Conservation (phyloP, 2,113 vertebrate species). For the Eublepharis macularius region DNA sequence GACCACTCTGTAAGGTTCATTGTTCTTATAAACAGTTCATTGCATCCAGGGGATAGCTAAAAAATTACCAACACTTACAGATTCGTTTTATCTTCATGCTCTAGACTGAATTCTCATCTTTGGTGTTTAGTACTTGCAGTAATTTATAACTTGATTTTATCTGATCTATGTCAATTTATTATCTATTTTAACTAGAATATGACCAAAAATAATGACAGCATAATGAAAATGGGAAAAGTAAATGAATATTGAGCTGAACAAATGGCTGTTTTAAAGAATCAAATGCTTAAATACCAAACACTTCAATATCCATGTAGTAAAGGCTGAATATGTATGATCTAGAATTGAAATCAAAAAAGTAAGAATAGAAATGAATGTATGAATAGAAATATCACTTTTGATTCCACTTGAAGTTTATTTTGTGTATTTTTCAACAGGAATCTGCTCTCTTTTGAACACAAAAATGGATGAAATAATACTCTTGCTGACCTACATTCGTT, state of each 20-base stretch:
- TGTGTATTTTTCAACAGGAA: neutral
- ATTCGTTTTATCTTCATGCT: neutral
- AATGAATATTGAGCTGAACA: neutral
- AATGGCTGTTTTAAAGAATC: neutral
- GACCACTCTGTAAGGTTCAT: neutral
- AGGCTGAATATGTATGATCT: neutral
- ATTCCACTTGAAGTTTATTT: neutral
- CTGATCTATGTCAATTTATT: neutral
- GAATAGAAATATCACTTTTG: neutral
- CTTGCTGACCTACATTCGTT: slow-evolving; percentile 15
- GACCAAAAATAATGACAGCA: neutral
- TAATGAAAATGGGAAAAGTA: neutral
- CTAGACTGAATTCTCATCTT: neutral
- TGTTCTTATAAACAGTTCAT: neutral
- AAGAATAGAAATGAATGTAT: neutral
- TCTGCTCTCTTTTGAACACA: neutral
- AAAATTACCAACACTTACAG: neutral
- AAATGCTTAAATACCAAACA: neutral
- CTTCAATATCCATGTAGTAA: neutral
- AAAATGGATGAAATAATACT: slow-evolving; percentile 1
- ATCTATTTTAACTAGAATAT: neutral
- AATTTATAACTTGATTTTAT: too few relatives aligned
- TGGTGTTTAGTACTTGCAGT: neutral
- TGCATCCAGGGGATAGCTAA: too few relatives aligned
- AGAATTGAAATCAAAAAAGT: neutral